Evolutionary conservation across 35 echinoderm and acorn worm genomes (phyloP).

Genomic region (Ophiothrix spiculata): DNA sequence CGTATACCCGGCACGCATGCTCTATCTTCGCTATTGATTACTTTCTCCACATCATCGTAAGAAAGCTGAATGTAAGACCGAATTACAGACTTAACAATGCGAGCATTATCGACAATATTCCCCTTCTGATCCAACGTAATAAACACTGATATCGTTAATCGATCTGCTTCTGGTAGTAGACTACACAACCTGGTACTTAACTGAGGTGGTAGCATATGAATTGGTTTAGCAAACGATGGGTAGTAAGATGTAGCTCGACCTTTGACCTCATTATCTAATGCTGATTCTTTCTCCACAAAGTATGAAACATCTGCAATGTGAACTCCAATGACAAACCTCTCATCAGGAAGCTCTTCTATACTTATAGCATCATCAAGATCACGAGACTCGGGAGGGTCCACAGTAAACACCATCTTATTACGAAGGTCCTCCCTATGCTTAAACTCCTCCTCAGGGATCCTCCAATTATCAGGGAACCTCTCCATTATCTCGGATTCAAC

Average conservation of each 20-base stretch:
- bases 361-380: conserved; percentile 96
- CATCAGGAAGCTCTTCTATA: conserved; percentile 25
- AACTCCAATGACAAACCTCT: conserved; percentile 57
- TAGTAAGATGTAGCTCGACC: conserved; percentile 74
- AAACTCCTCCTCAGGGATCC: conserved; percentile 61
- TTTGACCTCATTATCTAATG: conserved; percentile 69
- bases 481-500: conserved; percentile 30
- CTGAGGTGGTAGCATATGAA: conserved; percentile 73
- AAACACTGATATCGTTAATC: conserved; percentile 67
- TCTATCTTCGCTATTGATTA: conserved; percentile 13
- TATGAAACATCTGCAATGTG: conserved; percentile 96
- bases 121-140: conserved; percentile 57
- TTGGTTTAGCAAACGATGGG: conserved; percentile 43
- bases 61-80: conserved; percentile 47
- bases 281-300: conserved; percentile 58
- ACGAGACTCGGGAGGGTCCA: conserved; percentile 61
- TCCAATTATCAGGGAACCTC: conserved; percentile 61
- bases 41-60: conserved; percentile 64
- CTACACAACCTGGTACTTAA: conserved; percentile 68
- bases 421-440: conserved; percentile 49
- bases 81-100: conserved; percentile 59
- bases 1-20: background rate
- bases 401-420: conserved; percentile 53
- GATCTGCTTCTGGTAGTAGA: conserved; percentile 49
- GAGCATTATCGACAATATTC: conserved; percentile 1